A percentile compares a stretch with the other conserved stretches of the same genome.
Conservation (phyloP, 2,797 vertebrate species). For the Oreochromis grahami region DNA sequence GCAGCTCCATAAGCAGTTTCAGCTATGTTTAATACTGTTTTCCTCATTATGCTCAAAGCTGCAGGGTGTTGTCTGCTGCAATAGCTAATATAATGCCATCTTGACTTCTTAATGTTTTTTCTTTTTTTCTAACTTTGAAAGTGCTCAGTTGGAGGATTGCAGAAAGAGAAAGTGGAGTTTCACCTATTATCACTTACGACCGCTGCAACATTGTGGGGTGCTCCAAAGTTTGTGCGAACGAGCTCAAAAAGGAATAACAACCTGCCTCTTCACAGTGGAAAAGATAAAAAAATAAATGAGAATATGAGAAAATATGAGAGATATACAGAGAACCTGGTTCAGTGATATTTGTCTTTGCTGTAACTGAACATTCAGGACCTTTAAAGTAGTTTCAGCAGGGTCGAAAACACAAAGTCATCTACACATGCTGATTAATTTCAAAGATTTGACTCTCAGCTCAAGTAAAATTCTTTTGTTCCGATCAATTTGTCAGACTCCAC, state of each 20-base stretch:
- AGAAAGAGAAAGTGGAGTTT: neutral
- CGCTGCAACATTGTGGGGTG: neutral
- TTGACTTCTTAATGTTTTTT: conserved; percentile 4
- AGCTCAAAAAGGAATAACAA: neutral
- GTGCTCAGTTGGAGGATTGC: neutral
- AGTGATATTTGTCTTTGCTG: neutral
- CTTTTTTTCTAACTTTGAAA: neutral
- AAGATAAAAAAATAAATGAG: neutral
- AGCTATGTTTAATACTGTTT: conserved; percentile 28
- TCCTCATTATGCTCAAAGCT: conserved; percentile 39
- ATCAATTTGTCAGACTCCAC: conserved; percentile 4
- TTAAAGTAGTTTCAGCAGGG: neutral
- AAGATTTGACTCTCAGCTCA: neutral
- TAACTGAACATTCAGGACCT: neutral
- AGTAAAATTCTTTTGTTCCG: neutral
- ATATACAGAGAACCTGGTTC: neutral
- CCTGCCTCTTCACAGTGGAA: neutral
- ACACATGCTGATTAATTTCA: neutral
- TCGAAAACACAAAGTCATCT: neutral
- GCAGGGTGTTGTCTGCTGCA: conserved; percentile 7
- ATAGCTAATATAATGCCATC: neutral
- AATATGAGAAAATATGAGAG: neutral
- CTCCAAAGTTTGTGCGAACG: neutral
- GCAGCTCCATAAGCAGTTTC: conserved; percentile 11
- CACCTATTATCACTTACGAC: neutral